A percentile compares a stretch with the other conserved stretches of the same genome.
These are phyloP conservation scores for Cheilosia vulpina DNA, from an alignment of 2,888 invertebrate genomes.

Conservation along the genomic window DNA sequence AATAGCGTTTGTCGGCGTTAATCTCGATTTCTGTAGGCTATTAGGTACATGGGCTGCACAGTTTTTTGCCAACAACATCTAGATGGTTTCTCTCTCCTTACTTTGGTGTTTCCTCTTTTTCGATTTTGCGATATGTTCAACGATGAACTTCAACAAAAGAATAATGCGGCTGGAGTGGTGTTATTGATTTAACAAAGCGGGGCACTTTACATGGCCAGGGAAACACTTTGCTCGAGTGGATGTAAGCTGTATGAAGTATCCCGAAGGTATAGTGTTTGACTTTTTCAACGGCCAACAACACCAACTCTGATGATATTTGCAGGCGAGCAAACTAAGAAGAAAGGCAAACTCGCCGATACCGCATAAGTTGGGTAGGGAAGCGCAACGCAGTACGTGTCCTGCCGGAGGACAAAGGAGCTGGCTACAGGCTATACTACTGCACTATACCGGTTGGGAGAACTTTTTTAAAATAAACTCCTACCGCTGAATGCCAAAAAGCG, in stretches of 20 bases:
- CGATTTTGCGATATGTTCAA: conserved; percentile 13
- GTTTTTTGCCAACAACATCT: conserved; percentile 30
- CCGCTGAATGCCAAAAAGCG: conserved; percentile 68
- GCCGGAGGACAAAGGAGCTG: conserved; percentile 20
- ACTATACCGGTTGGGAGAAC: background rate
- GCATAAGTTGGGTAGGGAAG: background rate
- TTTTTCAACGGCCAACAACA: conserved; percentile 40
- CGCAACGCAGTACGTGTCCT: conserved; percentile 12
- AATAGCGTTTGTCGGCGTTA: conserved; percentile 72
- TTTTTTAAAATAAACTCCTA: conserved; percentile 35
- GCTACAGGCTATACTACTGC: conserved; percentile 4
- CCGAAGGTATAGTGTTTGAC: conserved; percentile 35
- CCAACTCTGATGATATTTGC: conserved; percentile 49
- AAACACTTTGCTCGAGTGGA: background rate
- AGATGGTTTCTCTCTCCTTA: background rate
- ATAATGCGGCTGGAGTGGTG: conserved; percentile 43
- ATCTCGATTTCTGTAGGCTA: conserved; percentile 72
- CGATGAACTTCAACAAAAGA: conserved; percentile 26
- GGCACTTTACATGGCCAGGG: conserved; percentile 28
- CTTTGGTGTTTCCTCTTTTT: background rate
- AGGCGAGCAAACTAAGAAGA: conserved; percentile 21
- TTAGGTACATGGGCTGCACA: conserved; percentile 41
- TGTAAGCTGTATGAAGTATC: background rate
- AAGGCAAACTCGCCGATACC: conserved; percentile 12
- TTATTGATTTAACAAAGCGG: conserved; percentile 72